Evolutionary conservation across 2,888 invertebrate species (phyloP).

Genomic region (Lucinisca nassula): DNA sequence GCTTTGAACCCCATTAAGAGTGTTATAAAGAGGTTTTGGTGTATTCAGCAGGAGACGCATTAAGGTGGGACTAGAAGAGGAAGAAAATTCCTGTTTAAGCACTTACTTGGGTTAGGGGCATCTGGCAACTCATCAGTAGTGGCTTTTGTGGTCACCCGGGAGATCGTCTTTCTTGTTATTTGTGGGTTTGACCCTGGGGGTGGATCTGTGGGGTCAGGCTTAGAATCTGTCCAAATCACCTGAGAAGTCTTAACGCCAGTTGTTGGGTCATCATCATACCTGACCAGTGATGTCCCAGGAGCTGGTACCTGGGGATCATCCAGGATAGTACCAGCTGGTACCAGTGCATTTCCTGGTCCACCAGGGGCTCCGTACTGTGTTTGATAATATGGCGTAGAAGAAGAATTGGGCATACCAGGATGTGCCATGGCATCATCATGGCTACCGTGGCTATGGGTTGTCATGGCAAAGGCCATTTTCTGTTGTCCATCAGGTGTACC

Average conservation of each 20-base stretch:
- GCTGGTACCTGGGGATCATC: slow-evolving; percentile 77
- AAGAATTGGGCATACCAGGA: slow-evolving; percentile 73
- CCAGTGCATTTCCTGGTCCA: slow-evolving; percentile 46
- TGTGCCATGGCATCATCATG: slow-evolving; percentile 41
- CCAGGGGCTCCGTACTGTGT: slow-evolving; percentile 38
- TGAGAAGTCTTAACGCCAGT: slow-evolving; percentile 81
- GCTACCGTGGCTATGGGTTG: slow-evolving; percentile 59
- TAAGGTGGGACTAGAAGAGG: too few relatives aligned
- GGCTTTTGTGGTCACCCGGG: slow-evolving; percentile 78
- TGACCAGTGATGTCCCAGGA: slow-evolving; percentile 77
- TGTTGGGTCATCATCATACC: slow-evolving; percentile 79
- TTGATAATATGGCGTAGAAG: slow-evolving; percentile 75
- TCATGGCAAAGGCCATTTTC: slow-evolving; percentile 76
- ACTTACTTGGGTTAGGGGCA: slow-evolving; percentile 78
- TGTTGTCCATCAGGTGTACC: slow-evolving; percentile 70
- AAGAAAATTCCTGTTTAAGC: too few relatives aligned
- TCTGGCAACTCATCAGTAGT: slow-evolving; percentile 79
- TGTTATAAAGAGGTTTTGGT: too few relatives aligned
- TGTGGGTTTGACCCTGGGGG: slow-evolving; percentile 78
- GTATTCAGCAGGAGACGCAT: too few relatives aligned
- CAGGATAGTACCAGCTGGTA: slow-evolving; percentile 72
- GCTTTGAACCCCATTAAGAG: too few relatives aligned
- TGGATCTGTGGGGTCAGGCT: slow-evolving; percentile 82
- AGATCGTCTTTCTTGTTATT: slow-evolving; percentile 81
- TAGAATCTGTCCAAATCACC: slow-evolving; percentile 82